Percentiles rank a stretch among this genome's conserved stretches.
These are phyloP conservation scores for Chromis chromis DNA, from an alignment of 2,797 vertebrate genomes.

Conservation along the genomic window DNA sequence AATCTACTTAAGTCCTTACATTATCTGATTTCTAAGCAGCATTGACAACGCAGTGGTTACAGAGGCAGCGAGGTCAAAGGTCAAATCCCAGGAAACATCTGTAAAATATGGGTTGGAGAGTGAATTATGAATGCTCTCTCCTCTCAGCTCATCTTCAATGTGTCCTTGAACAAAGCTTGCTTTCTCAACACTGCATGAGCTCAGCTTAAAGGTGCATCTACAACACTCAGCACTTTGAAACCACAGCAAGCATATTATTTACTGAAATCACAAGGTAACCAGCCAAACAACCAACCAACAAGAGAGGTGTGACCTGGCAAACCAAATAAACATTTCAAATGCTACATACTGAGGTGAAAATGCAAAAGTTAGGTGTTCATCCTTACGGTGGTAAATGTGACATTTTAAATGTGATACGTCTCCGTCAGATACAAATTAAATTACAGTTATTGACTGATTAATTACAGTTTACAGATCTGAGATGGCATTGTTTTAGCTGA, in stretches of 20 bases:
- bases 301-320: not conserved
- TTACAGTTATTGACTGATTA: not conserved
- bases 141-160: conserved; percentile 12
- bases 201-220: conserved; percentile 14
- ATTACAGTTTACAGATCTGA: conserved; percentile 11
- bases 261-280: conserved; percentile 4
- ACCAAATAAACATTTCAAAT: not conserved
- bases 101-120: conserved; percentile 13
- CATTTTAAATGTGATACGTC: not conserved
- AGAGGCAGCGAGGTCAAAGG: conserved; percentile 11
- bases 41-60: conserved; percentile 1
- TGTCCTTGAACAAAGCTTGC: conserved; percentile 42
- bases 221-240: conserved; percentile 11
- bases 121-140: conserved; percentile 17
- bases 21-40: conserved; percentile 41
- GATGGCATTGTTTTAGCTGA: conserved; percentile 1
- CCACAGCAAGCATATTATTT: conserved; percentile 13
- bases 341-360: not conserved
- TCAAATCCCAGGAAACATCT: conserved; percentile 7
- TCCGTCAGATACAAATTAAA: not conserved
- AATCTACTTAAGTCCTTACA: conserved; percentile 28
- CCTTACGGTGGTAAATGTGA: not conserved
- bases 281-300: too few species aligned
- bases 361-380: not conserved
- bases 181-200: conserved; percentile 10